Evolutionary conservation across 2,888 invertebrate genomes (phyloP).

Genomic region (Himalopsyche anomala): DNA sequence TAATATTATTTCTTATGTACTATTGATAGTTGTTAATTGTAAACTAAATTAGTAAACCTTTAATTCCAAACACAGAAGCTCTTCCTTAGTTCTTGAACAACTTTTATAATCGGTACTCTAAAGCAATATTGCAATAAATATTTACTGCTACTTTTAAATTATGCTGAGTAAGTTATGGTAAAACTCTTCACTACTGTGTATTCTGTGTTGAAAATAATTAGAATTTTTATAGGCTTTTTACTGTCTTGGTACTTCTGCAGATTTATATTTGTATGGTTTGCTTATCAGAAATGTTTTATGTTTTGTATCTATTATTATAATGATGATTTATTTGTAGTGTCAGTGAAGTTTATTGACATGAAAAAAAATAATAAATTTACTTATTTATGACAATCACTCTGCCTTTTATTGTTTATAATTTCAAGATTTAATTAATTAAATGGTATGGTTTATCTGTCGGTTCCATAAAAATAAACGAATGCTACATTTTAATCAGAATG

Average conservation of each 20-base stretch:
- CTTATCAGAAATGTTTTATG: background rate
- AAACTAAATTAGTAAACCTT: background rate
- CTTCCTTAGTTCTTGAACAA: background rate
- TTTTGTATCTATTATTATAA: constrained; percentile 6
- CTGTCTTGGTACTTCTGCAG: background rate
- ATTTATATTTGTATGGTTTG: constrained; percentile 10
- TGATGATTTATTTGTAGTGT: constrained; percentile 13
- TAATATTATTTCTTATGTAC: background rate
- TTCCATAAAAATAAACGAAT: too few relatives aligned
- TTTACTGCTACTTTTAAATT: background rate
- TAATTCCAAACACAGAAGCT: constrained; percentile 1
- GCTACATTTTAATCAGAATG: too few relatives aligned
- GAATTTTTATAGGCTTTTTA: background rate
- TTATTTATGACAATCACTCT: constrained; percentile 49
- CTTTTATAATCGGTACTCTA: too few relatives aligned
- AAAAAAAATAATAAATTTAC: constrained; percentile 42
- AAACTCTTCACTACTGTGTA: too few relatives aligned
- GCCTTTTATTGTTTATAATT: constrained; percentile 2
- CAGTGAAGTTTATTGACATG: constrained; percentile 27
- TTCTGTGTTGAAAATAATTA: too few relatives aligned
- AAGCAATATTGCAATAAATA: too few relatives aligned
- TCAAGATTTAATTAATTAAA: background rate
- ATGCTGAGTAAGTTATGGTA: too few relatives aligned
- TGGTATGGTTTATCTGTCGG: background rate
- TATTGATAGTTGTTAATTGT: background rate